Evolutionary conservation across 2,888 invertebrate genomes (phyloP).

Genomic region (Julus scandinavius): DNA sequence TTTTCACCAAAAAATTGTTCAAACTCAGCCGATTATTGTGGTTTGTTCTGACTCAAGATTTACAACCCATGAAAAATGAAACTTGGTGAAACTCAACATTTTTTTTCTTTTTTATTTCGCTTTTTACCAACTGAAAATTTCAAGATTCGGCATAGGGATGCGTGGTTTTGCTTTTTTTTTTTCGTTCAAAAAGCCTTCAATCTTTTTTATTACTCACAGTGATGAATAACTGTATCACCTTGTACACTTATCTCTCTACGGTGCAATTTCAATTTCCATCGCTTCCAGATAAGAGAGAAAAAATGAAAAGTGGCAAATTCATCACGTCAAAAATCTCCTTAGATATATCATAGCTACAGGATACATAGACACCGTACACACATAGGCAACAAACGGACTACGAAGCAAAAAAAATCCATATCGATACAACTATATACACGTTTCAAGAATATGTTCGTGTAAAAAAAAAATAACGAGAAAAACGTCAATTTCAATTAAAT

Average conservation of each 20-base stretch:
- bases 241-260: slow-evolving; percentile 27
- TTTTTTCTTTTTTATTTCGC: neutral
- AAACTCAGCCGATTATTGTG: neutral
- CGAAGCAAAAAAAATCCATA: slow-evolving; percentile 2
- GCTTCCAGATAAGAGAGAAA: slow-evolving; percentile 13
- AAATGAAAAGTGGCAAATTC: slow-evolving; percentile 33
- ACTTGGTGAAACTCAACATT: neutral
- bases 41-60: neutral
- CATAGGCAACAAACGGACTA: neutral
- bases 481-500: slow-evolving; percentile 21
- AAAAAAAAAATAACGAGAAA: neutral
- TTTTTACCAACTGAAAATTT: neutral
- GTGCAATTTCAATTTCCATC: slow-evolving; percentile 33
- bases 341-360: slow-evolving; percentile 27
- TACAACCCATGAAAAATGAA: slow-evolving; percentile 27
- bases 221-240: slow-evolving; percentile 33
- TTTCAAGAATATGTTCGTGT: neutral
- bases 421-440: neutral
- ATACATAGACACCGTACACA: neutral
- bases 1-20: neutral
- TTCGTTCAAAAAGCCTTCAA: neutral
- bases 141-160: slow-evolving; percentile 18
- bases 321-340: slow-evolving; percentile 27
- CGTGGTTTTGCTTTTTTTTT: neutral
- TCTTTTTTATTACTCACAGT: slow-evolving; percentile 21